These are phyloP conservation scores for Lepisosteus oculatus DNA, from an alignment of 2,113 vertebrate genomes.

Conservation along the genomic window DNA sequence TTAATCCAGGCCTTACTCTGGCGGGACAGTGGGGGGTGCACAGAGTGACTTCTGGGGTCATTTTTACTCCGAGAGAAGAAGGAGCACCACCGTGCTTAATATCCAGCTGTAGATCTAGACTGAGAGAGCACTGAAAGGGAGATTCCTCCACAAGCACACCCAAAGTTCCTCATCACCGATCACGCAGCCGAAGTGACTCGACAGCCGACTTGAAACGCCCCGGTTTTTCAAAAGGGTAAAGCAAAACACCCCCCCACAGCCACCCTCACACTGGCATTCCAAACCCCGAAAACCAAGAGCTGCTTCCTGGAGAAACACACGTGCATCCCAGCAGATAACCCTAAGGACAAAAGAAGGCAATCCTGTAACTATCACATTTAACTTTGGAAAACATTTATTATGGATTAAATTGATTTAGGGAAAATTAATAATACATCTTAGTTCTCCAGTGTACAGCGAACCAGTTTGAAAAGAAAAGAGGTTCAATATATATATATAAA, in stretches of 20 bases:
- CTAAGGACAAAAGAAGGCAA: constrained; percentile 38
- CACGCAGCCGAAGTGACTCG: too few species aligned
- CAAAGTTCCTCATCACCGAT: too few species aligned
- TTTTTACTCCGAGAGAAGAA: too few species aligned
- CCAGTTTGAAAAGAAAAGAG: constrained; percentile 52
- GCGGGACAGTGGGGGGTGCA: too few species aligned
- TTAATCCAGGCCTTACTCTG: too few species aligned
- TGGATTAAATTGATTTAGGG: constrained; percentile 65
- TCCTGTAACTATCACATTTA: constrained; percentile 58
- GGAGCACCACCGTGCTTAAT: too few species aligned
- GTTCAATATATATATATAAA: constrained; percentile 60
- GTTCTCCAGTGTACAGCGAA: constrained; percentile 75
- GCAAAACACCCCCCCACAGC: constrained; percentile 9
- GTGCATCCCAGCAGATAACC: constrained; percentile 17
- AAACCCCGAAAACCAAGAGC: constrained; percentile 27
- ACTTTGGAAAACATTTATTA: constrained; percentile 74
- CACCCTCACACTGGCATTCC: constrained; percentile 40
- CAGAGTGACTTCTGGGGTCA: too few species aligned
- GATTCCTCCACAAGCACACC: too few species aligned
- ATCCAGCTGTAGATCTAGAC: too few species aligned
- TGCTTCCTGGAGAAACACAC: constrained; percentile 14
- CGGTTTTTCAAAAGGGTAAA: too few species aligned
- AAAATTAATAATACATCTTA: constrained; percentile 63
- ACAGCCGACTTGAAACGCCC: too few species aligned
- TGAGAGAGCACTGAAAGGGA: too few species aligned